A percentile compares a stretch with the other conserved stretches of the same genome.
These are phyloP conservation scores for Loris lydekkerianus DNA, from an alignment of 2,797 vertebrate species.

Conservation along the genomic window DNA sequence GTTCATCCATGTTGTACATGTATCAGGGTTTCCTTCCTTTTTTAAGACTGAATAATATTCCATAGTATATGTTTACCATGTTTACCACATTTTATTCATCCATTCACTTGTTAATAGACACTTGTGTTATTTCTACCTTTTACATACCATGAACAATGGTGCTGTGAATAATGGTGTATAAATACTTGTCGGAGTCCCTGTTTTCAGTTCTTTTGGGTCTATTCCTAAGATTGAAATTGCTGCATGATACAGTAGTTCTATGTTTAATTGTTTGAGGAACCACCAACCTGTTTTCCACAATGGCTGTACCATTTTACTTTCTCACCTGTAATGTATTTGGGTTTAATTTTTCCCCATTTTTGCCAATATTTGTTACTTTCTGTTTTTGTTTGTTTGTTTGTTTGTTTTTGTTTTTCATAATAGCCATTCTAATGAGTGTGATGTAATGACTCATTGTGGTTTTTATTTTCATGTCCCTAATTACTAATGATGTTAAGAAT, in stretches of 20 bases:
- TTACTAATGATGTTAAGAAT: not conserved
- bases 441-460: too few species aligned
- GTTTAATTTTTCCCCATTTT: not conserved
- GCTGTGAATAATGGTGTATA: not conserved
- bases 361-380: not conserved
- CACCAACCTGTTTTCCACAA: not conserved
- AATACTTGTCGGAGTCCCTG: not conserved
- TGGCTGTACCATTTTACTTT: not conserved
- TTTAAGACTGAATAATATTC: not conserved
- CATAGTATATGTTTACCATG: not conserved
- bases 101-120: not conserved
- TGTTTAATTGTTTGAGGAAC: not conserved
- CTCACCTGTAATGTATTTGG: not conserved
- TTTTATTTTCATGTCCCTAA: not conserved
- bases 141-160: not conserved
- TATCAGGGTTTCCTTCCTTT: not conserved
- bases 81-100: not conserved
- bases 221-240: not conserved
- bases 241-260: not conserved
- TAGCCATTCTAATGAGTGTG: not conserved
- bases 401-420: not conserved
- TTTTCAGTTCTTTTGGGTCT: not conserved
- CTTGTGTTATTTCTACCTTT: not conserved
- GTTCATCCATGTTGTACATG: not conserved
- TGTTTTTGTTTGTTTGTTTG: too few species aligned